Conservation (phyloP, 2,797 vertebrate genomes). For the Enteromius treurensis region DNA sequence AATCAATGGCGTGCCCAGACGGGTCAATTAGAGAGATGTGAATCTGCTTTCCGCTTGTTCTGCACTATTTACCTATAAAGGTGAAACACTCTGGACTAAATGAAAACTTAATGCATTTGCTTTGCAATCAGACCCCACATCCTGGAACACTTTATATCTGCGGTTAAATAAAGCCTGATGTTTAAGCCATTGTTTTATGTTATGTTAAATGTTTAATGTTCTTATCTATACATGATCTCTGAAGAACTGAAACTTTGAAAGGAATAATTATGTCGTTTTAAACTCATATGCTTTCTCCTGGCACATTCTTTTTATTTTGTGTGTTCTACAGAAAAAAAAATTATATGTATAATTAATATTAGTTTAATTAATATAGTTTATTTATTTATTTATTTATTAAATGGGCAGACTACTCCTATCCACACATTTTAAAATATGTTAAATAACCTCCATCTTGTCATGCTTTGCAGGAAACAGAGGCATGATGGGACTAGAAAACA, state of each 20-base stretch:
- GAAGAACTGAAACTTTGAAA: slow-evolving; percentile 21
- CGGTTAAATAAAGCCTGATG: background rate
- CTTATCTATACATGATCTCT: slow-evolving; percentile 15
- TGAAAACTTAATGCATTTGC: slow-evolving; percentile 43
- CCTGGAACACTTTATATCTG: slow-evolving; percentile 15
- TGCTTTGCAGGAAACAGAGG: background rate
- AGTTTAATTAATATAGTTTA: no score
- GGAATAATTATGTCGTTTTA: background rate
- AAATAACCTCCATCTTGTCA: background rate
- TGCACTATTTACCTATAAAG: slow-evolving; percentile 51
- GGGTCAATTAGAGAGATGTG: slow-evolving; percentile 41
- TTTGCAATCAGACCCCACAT: slow-evolving; percentile 32
- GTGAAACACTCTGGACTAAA: slow-evolving; percentile 41
- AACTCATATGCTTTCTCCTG: background rate
- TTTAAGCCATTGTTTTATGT: background rate
- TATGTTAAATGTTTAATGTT: slow-evolving; percentile 2
- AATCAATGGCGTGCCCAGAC: slow-evolving; percentile 54
- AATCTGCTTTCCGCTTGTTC: slow-evolving; percentile 41
- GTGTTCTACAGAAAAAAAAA: background rate
- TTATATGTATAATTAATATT: no score
- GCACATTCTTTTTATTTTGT: background rate
- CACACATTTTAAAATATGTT: background rate
- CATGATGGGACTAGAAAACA: background rate
- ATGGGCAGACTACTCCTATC: background rate
- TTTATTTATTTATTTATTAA: background rate